A percentile compares a stretch with the other conserved stretches of the same genome.
Conservation (phyloP, 2,113 vertebrate genomes). For the Malurus alboscapulatus region DNA sequence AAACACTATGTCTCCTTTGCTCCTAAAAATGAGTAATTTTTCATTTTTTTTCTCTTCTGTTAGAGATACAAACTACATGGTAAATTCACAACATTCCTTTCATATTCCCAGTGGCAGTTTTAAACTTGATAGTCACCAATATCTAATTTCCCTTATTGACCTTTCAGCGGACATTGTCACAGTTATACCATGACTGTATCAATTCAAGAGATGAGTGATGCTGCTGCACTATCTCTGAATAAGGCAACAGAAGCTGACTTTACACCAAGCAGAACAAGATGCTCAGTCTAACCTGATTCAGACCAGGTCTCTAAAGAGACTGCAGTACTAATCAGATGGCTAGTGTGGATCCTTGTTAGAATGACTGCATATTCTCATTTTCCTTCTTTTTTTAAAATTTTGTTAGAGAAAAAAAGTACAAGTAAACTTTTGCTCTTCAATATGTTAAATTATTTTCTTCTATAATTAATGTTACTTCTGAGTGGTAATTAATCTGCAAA, state of each 20-base stretch:
- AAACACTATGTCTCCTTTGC: rapidly evolving
- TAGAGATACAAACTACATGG: background rate
- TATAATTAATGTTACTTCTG: background rate
- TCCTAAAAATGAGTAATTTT: background rate
- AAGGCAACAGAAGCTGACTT: background rate
- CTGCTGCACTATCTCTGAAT: background rate
- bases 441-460: background rate
- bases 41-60: background rate
- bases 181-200: background rate
- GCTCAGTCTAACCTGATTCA: background rate
- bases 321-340: background rate
- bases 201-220: background rate
- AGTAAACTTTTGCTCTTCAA: background rate
- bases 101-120: background rate
- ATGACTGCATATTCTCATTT: background rate
- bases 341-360: background rate
- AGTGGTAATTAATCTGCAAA: background rate
- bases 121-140: background rate
- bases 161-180: background rate
- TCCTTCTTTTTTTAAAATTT: background rate
- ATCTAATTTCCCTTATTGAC: background rate
- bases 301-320: background rate
- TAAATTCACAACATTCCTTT: background rate
- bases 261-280: background rate
- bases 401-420: background rate